Base-by-base conservation (phyloP, 2,888 invertebrate genomes). In the Copidosoma aretas region DNA sequence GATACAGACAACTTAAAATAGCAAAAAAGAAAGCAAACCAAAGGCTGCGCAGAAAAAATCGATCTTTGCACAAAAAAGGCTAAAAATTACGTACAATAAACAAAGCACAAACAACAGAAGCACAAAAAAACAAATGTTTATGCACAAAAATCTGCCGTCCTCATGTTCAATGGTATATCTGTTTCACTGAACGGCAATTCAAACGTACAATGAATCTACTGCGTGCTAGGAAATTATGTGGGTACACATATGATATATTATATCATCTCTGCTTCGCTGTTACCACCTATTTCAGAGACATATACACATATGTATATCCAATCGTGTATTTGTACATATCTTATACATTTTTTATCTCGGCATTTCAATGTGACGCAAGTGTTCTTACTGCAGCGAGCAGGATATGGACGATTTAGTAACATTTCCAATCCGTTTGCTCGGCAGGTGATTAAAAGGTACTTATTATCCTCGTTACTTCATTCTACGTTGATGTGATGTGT, bases 141-240 rank as follows among this genome's bases (percentile, higher is more conserved):
- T 32, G 8, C 32, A 32, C 8, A 32, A 32, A 46, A 46, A 46
- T 46, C 66, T 46, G 69, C 69, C 69, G 69, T 63, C 49, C 58
- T 66, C 65, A 66, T 66, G 69, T 66, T 59, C 69, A 70, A 66
- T 65, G 56, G 39, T 63, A 66, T 56, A 25, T 66, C 62, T 32
- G 32, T 63, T 70, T 70, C 69, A 70, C 24, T 66, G 69, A 70
- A 70, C 69, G 69, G 66, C 69, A 10, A 3, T 52, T 52, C n/a
- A 22, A 49, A 19, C 19, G 3, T 49, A 49, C 10, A n/a, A 19
- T 49, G 4, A 10, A 49, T n/a, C 19, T 49, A n/a, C 52, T 46
- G 39, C 68, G 64, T 68, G 68, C 68, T 60, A 21, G 60, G 39
- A 60, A 46, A 60, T 32, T 60, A 52, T 24, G 10, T 14, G 3